Evolutionary conservation across 2,113 vertebrate species (phyloP), one percentile per base, ranked within the genome.

Genomic region (Tragelaphus imberbis): DNA sequence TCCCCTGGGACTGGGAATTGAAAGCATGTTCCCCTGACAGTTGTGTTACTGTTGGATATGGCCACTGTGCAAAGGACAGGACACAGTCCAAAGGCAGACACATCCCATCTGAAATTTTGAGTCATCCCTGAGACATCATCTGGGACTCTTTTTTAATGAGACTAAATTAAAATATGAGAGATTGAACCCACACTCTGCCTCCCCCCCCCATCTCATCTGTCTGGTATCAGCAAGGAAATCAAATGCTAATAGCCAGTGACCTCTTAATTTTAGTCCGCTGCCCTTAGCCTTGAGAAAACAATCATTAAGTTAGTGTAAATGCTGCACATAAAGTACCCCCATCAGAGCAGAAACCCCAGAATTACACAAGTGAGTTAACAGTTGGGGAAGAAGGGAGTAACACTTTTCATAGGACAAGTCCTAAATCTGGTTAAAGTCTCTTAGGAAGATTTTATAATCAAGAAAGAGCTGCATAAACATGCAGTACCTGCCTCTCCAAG

Each of bases 131-230:
- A 90, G 40, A 94, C n/a, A 63, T 90, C 82, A 84, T 93, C 88
- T 81, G 59, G 59, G 59, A 75, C 8, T 88, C 55, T 97, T 63
- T 51, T 80, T 80, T 90, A 96, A 96, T 94, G 80, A 96, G 81
- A 88, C 58, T 55, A 92, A 94, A 97, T 98, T 95, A 97, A 98
- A 97, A 95, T 88, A 77, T 80, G 82, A 96, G 11, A 81, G 84
- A 88, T 89, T 17, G 30, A 88, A 11, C 51, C 53, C 56, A 16
- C 2, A n/a, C 21, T 19, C 25, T 75, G 68, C 68, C 21, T 30
- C 53, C n/a, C 53, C n/a, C 11, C 40, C 40, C 23, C 17, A 95
- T 30, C 58, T 97, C 89, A 90, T 92, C 84, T 89, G 49, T 93
- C 80, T 56, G 84, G 40, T 90, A 87, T 84, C 71, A 93, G 79